A percentile compares a stretch with the other conserved stretches of the same genome.
phyloP scores from a whole-genome alignment of 1,140 invertebrate genomes.

The Apolygus lucorum region DNA sequence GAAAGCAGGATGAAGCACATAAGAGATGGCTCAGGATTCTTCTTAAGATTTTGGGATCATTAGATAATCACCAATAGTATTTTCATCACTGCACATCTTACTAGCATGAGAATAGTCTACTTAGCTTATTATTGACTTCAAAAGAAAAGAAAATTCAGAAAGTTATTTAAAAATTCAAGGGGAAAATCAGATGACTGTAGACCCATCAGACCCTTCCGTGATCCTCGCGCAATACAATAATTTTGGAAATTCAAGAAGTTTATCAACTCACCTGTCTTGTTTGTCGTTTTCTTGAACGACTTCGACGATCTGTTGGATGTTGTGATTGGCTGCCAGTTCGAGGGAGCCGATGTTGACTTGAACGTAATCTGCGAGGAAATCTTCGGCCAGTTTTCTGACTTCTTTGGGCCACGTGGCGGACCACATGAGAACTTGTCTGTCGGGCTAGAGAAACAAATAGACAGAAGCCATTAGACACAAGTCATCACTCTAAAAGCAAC shows the following conservation, averaged over 20 bases:
- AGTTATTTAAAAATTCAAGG: neutral
- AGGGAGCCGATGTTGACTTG: slow-evolving; percentile 96
- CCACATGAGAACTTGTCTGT: slow-evolving; percentile 88
- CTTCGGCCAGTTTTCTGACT: slow-evolving; percentile 85
- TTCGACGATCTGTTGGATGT: slow-evolving; percentile 94
- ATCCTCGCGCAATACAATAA: neutral
- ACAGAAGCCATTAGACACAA: neutral
- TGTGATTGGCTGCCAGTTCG: slow-evolving; percentile 91
- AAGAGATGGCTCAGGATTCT: neutral
- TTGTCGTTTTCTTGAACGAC: slow-evolving; percentile 88
- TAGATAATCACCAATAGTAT: neutral
- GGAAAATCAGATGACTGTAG: neutral
- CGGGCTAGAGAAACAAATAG: slow-evolving; percentile 46
- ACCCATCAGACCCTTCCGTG: neutral
- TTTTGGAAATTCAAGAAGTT: neutral
- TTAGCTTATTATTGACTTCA: neutral
- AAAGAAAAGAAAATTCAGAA: neutral
- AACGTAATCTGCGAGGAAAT: slow-evolving; percentile 90
- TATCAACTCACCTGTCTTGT: slow-evolving; percentile 41
- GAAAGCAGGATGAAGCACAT: too few species aligned
- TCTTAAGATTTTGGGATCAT: neutral
- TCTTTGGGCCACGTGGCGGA: slow-evolving; percentile 99
- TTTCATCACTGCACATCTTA: neutral
- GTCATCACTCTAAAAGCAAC: neutral
- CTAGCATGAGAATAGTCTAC: neutral